Percentiles rank a stretch among this genome's conserved stretches.
Conservation (phyloP, 2,888 invertebrate species). For the Catocala nupta region DNA sequence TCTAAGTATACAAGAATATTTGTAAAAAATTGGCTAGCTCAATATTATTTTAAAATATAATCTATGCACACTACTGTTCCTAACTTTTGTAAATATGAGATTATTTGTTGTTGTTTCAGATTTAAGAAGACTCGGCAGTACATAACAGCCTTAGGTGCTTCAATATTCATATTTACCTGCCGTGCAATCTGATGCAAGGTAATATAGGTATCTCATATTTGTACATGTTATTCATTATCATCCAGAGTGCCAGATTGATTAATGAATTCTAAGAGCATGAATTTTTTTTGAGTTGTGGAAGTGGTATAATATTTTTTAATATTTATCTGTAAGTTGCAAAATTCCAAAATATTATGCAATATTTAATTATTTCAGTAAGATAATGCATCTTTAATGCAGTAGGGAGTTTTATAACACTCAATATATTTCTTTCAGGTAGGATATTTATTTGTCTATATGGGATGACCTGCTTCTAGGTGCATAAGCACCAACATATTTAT, state of each 20-base stretch:
- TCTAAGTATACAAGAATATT: too few relatives aligned
- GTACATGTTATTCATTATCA: not conserved
- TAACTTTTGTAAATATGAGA: not conserved
- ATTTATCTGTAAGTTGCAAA: not conserved
- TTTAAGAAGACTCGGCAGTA: conserved; percentile 28
- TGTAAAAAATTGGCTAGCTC: too few relatives aligned
- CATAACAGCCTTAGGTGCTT: conserved; percentile 47
- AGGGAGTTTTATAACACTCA: conserved; percentile 34
- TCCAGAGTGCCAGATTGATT: not conserved
- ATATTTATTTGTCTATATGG: conserved; percentile 70
- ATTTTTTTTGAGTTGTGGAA: too few relatives aligned
- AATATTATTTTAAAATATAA: too few relatives aligned
- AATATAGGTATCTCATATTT: conserved; percentile 14
- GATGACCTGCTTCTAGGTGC: conserved; percentile 79
- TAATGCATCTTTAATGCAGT: conserved; percentile 17
- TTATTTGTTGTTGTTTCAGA: conserved; percentile 39
- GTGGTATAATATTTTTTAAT: too few relatives aligned
- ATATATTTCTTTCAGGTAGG: conserved; percentile 74
- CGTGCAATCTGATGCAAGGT: conserved; percentile 55
- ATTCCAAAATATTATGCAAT: not conserved
- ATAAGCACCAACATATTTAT: conserved; percentile 75
- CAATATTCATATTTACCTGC: conserved; percentile 41
- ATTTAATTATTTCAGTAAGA: not conserved
- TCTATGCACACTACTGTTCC: too few relatives aligned
- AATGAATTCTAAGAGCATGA: too few relatives aligned